Evolutionary conservation across 2,113 vertebrate genomes (phyloP).

Genomic region (Gnathonemus longibarbis): DNA sequence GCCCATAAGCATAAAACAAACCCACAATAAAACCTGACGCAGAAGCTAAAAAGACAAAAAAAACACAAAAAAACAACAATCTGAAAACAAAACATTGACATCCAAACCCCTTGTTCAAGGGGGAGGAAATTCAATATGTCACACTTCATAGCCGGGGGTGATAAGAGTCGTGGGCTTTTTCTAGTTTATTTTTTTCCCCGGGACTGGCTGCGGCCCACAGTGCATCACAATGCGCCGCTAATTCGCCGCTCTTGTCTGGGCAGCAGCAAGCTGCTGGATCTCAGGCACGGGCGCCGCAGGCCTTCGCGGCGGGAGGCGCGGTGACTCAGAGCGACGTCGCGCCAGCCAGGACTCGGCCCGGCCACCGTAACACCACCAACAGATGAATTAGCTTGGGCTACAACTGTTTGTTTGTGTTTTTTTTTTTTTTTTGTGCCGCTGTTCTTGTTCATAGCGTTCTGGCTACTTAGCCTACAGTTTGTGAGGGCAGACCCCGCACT

Average conservation of each 20-base stretch:
- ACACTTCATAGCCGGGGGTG: not conserved
- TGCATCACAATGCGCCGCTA: not conserved
- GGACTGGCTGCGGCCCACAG: not conserved
- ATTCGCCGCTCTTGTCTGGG: conserved; percentile 31
- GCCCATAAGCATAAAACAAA: not conserved
- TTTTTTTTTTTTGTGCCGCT: not conserved
- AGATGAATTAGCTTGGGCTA: not conserved
- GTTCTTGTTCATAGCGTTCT: not conserved
- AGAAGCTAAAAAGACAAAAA: not conserved
- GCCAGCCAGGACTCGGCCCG: not conserved
- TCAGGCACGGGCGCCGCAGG: conserved; percentile 29
- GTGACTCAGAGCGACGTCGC: not conserved
- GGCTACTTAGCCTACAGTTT: not conserved
- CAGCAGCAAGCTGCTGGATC: conserved; percentile 40
- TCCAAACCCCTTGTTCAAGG: not conserved
- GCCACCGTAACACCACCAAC: not conserved
- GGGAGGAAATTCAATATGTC: not conserved
- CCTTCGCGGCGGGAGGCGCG: not conserved
- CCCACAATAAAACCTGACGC: not conserved
- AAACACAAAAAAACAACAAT: not conserved
- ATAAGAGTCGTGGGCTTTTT: not conserved
- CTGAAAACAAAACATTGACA: not conserved
- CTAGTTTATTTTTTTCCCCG: not conserved
- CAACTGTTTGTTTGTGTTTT: not conserved
- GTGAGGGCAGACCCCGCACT: not conserved